These are phyloP conservation scores for Macquaria ambigua DNA, from an alignment of 2,113 vertebrate species.

Conservation along the genomic window DNA sequence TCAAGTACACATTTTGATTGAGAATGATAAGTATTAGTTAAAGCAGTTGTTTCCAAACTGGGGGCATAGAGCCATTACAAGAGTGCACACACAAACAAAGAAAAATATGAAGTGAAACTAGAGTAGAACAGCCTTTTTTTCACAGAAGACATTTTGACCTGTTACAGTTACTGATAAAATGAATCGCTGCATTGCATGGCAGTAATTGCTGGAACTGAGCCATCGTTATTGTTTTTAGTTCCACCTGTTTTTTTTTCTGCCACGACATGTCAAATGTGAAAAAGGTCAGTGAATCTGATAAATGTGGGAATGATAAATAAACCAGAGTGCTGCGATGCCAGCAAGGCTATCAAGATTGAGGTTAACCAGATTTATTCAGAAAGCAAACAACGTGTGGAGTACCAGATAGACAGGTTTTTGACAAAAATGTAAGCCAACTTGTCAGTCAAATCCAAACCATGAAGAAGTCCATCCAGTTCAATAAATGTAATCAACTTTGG, in stretches of 20 bases:
- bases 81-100: not conserved
- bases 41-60: not conserved
- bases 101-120: not conserved
- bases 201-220: not conserved
- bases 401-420: not conserved
- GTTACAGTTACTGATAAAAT: not conserved
- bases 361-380: not conserved
- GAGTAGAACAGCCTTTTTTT: not conserved
- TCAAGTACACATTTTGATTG: not conserved
- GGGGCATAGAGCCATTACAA: not conserved
- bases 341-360: not conserved
- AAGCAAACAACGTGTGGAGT: not conserved
- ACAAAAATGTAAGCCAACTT: too few species aligned
- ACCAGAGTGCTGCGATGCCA: not conserved
- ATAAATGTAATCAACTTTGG: not conserved
- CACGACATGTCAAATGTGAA: not conserved
- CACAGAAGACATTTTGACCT: not conserved
- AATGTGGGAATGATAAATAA: not conserved
- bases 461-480: too few species aligned
- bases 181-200: not conserved
- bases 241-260: not conserved
- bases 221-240: not conserved
- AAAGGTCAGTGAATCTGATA: not conserved
- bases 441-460: too few species aligned
- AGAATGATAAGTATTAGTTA: not conserved